Conservation (phyloP, 2,113 vertebrate species). For the Colinus virginianus region DNA sequence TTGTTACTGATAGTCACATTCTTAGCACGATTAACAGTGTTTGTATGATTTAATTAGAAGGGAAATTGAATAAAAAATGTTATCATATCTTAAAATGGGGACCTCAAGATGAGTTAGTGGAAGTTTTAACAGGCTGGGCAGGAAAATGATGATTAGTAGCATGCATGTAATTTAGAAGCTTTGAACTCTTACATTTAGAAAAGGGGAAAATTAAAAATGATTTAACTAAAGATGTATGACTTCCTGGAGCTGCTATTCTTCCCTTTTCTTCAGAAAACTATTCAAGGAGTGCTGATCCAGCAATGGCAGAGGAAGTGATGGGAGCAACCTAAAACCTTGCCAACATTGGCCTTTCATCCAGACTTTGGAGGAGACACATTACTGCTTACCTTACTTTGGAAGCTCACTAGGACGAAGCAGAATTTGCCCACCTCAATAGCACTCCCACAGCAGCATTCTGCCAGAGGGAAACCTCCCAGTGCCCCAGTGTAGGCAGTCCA, state of each 20-base stretch:
- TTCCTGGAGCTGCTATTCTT: neutral
- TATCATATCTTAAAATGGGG: constrained; percentile 9
- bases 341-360: neutral
- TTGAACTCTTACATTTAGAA: neutral
- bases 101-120: neutral
- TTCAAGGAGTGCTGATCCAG: accelerated
- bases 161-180: neutral
- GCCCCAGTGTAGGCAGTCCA: neutral
- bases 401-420: accelerated
- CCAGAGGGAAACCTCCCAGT: neutral
- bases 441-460: neutral
- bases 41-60: constrained; percentile 10
- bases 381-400: neutral
- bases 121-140: neutral
- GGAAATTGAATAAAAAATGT: constrained; percentile 30
- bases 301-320: accelerated
- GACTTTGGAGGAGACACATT: neutral
- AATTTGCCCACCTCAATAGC: neutral
- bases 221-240: neutral
- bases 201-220: neutral
- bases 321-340: neutral
- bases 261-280: neutral
- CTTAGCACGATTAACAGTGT: neutral
- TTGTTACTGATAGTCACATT: constrained; percentile 34
- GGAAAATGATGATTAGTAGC: constrained; percentile 4